Base-by-base conservation (phyloP, 2,113 vertebrate species). In the Silurus glanis region DNA sequence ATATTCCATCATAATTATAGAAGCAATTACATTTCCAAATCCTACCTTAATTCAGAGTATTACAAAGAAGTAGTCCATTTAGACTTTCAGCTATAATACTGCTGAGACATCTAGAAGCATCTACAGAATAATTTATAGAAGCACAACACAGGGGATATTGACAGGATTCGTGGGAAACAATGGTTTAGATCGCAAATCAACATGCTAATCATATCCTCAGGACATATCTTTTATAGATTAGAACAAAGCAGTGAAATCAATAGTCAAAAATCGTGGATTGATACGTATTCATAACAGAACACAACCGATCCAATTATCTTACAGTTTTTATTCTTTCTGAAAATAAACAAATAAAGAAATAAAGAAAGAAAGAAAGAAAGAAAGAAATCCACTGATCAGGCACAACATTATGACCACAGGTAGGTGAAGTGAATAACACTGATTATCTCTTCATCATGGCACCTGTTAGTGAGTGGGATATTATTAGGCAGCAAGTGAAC, bases 151-250 rank as follows among this genome's bases (percentile, higher is more conserved):
- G 23, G 23, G 8, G 23, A 49, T 82, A 88, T 91, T 87, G 87
- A 87, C 56, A 80, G 69, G 83, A 82, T 88, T 85, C 49, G 67
- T 72, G 82, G 82, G 88, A 92, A 91, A 81, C 19, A 7, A 58
- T 61, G 87, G 87, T 91, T 86, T 88, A 83, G 86, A 85, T 86
- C 83, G 67, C 76, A 84, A 61, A 69, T 78, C 21, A 67, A 74
- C 86, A 61, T 82, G 58, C 87, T 93, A 93, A 93, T 93, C 90
- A 89, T 89, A 90, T 92, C 91, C 92, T 88, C 81, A 47, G 91
- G 88, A 89, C 88, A 85, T 83, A 59, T 81, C 83, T 91, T 91
- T 90, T 84, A 90, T 89, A 83, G 91, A 91, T 92, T 86, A 74
- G 91, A 87, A 88, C 80, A 74, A 87, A 87, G 78, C 86, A 80